Evolutionary conservation across 2,888 invertebrate genomes (phyloP), one percentile per base, ranked within the genome.

Genomic region (Pseudeuparius sepicola): DNA sequence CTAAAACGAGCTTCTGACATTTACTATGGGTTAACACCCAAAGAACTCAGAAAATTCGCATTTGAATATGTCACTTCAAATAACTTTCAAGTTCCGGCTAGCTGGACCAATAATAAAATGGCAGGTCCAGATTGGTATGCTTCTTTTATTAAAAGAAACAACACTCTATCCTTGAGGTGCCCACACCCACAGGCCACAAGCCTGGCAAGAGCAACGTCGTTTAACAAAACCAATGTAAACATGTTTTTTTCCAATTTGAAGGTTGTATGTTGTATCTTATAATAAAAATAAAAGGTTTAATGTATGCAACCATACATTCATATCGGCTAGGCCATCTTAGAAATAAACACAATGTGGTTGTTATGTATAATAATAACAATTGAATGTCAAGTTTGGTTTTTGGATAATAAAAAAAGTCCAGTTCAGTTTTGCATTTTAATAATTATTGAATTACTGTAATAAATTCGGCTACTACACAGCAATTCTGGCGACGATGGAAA

Each of bases 101-200:
- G 13, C 31, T 37, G 37, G 31, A 26, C 12, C 15, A 16, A 15
- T 3, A 32, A 31, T 24, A 26, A 37, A 37, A 37, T 37, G 37
- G 32, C 37, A 12, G 32, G 32, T 32, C 5, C 25, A 26, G 37
- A 37, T 13, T 37, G 37, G 31, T 3, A 6, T 32, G 6, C 37
- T 26, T 3, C 31, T 25, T 37, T 37, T 33, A 25, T 37, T 5
- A 37, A 37, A 26, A 32, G 37, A 27, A n/a, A n/a, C n/a, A 24
- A 17, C 7, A 37, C 31, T 32, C 27, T 37, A 18, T 32, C 32
- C 10, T 32, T 37, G 10, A 32, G 37, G 15, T 30, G 24, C 11
- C n/a, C n/a, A n/a, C n/a, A n/a, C n/a, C 36, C 36, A 24, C 30
- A 36, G 31, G 30, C 36, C 23, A 31, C 36, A 2, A 33, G 32